Evolutionary conservation across 92 coral and sea anemone species (phyloP).

Genomic region (Heteractis magnifica): DNA sequence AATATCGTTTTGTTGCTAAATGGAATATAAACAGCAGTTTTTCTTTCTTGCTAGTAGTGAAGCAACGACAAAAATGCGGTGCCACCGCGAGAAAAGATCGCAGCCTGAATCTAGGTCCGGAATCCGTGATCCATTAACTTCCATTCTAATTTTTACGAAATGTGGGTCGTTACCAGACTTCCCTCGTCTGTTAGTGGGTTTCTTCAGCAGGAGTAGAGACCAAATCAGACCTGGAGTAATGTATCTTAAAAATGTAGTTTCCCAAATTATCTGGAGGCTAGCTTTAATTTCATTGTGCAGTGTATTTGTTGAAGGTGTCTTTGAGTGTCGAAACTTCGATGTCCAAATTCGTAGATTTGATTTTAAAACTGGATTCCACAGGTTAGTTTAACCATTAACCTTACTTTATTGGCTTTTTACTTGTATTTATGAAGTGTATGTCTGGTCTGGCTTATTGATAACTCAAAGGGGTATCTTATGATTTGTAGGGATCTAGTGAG

Average conservation of each 20-base stretch:
- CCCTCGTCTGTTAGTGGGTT: neutral
- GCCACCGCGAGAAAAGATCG: too few relatives aligned
- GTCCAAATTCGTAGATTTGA: neutral
- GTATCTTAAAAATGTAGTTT: neutral
- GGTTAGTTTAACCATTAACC: neutral
- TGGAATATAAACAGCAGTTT: too few relatives aligned
- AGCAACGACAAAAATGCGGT: too few relatives aligned
- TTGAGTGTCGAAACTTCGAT: neutral
- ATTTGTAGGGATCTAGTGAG: slow-evolving; percentile 52
- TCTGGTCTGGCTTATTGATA: too few relatives aligned
- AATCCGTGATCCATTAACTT: neutral
- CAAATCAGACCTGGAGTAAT: neutral
- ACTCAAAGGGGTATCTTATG: neutral
- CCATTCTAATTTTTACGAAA: neutral
- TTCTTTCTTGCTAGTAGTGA: too few relatives aligned
- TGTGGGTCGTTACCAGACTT: neutral
- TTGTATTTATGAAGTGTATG: too few relatives aligned
- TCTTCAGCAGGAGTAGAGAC: neutral
- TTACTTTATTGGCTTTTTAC: too few relatives aligned
- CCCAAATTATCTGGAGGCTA: neutral
- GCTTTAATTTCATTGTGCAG: neutral
- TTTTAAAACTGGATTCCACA: neutral
- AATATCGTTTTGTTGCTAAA: too few relatives aligned
- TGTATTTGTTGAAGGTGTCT: neutral
- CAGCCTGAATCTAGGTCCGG: neutral